phyloP scores from a whole-genome alignment of 1,140 invertebrate genomes.

The Drosophila willistoni region DNA sequence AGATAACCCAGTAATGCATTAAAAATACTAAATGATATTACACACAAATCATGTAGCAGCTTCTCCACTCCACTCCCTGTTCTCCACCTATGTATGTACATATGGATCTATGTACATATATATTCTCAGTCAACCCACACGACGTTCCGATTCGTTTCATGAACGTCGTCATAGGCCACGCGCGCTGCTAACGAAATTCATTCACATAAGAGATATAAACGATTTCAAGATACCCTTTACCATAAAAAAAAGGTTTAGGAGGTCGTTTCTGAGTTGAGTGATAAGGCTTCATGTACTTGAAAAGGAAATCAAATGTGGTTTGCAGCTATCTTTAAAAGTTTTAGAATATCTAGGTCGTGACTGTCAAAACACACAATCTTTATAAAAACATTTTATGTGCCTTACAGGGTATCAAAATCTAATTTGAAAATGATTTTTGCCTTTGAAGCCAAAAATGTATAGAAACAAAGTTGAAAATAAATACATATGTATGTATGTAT shows the following conservation, averaged over 20 bases:
- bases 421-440: conserved; percentile 7
- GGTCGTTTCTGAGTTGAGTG: conserved; percentile 5
- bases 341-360: too few species aligned
- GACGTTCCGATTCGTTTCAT: conserved; percentile 29
- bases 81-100: too few species aligned
- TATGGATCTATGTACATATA: neutral
- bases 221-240: conserved; percentile 1
- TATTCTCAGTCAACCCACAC: conserved; percentile 10
- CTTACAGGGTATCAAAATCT: conserved; percentile 1
- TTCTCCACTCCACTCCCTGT: neutral
- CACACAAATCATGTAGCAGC: neutral
- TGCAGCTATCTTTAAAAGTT: too few species aligned
- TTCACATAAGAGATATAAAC: neutral
- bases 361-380: too few species aligned
- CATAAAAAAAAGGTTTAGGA: neutral
- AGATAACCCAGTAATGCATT: conserved; percentile 5
- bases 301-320: too few species aligned
- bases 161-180: conserved; percentile 57
- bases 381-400: too few species aligned
- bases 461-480: conserved; percentile 15
- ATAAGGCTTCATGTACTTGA: too few species aligned
- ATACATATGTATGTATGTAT: neutral
- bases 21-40: conserved; percentile 14
- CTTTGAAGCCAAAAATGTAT: conserved; percentile 14
- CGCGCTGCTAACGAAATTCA: neutral